Base-by-base conservation (phyloP, 2,888 invertebrate genomes). In the Eupithecia insigniata region DNA sequence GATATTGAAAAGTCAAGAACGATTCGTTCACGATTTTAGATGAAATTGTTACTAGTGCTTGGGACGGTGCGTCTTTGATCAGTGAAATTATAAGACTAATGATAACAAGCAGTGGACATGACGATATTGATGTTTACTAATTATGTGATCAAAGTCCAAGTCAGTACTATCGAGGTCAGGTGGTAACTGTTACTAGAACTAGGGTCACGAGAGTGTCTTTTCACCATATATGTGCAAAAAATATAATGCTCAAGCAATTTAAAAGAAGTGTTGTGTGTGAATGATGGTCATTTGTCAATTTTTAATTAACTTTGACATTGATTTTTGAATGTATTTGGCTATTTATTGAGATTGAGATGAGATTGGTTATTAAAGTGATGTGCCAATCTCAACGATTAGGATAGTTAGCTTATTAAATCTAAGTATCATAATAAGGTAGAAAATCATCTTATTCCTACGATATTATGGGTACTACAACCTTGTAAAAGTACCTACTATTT, bases 1-100 rank as follows among this genome's bases (percentile, higher is more conserved):
- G 81, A 80, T 83, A 81, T 72, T 79, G 74, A 89, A 90, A 91
- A 90, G 89, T 89, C 90, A 90, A 90, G 89, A 83, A 85, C 87
- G 82, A 81, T 78, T 83, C 77, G 79, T 78, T 79, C 88, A 89
- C 89, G 87, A 84, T 69, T 64, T 64, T 64, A 64, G 36, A 34
- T 26, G 22, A 26, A 64, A 36, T 79, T 65, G 32, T 71, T 69
- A 72, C 68, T 70, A 72, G 79, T 80, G 80, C 80, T 83, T 55
- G 83, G 81, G 79, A 81, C 79, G 76, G 76, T 79, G 81, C 81
- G 81, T 81, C 82, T 84, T 82, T 82, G 82, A 82, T 80, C 69
- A 72, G 75, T 76, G 74, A 75, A 78, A 80, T 77, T 79, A 78
- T 78, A 78, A 71, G 77, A 77, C 74, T 82, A 82, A 79, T 79